A percentile compares a stretch with the other conserved stretches of the same genome.
Evolutionary conservation across 2,797 vertebrate species (phyloP).

Genomic region (Steatocranus sp.): DNA sequence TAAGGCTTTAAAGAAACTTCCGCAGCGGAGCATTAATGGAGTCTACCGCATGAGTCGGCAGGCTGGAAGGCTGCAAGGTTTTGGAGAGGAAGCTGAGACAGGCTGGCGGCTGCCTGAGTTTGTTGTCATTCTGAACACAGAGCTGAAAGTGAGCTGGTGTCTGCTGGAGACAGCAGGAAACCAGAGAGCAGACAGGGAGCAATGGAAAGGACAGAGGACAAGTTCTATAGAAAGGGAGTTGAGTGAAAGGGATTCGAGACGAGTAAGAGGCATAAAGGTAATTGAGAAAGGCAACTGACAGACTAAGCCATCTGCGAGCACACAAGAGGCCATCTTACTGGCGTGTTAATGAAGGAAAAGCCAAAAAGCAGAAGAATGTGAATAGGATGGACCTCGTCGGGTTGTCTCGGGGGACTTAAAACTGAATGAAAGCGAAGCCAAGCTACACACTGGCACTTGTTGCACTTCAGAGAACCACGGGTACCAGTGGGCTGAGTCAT

Average conservation of each 20-base stretch:
- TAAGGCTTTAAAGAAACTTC: slow-evolving; percentile 6
- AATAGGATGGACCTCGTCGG: slow-evolving; percentile 1
- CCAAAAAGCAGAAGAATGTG: slow-evolving; percentile 31
- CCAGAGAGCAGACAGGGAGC: slow-evolving; percentile 47
- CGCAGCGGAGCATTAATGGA: slow-evolving; percentile 34
- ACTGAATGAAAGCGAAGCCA: slow-evolving; percentile 77
- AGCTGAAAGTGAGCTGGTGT: slow-evolving; percentile 61
- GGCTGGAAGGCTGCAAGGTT: slow-evolving; percentile 44
- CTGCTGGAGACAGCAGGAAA: slow-evolving; percentile 62
- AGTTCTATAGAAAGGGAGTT: slow-evolving; percentile 29
- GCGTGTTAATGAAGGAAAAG: slow-evolving; percentile 42
- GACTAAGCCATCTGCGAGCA: not conserved
- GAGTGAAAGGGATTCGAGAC: slow-evolving; percentile 38
- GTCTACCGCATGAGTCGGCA: slow-evolving; percentile 52
- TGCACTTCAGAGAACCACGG: slow-evolving; percentile 11
- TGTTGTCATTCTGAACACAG: slow-evolving; percentile 78
- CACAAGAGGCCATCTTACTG: slow-evolving; percentile 16
- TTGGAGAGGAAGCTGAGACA: slow-evolving; percentile 60
- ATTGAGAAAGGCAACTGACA: slow-evolving; percentile 10
- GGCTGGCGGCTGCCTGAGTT: slow-evolving; percentile 55
- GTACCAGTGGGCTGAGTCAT: slow-evolving; percentile 19
- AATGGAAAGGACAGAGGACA: slow-evolving; percentile 48
- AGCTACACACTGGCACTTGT: slow-evolving; percentile 29
- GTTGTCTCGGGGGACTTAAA: slow-evolving; percentile 43
- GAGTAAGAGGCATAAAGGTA: slow-evolving; percentile 27